Evolutionary conservation across 2,113 vertebrate genomes (phyloP).

Genomic region (Rafetus swinhoei): DNA sequence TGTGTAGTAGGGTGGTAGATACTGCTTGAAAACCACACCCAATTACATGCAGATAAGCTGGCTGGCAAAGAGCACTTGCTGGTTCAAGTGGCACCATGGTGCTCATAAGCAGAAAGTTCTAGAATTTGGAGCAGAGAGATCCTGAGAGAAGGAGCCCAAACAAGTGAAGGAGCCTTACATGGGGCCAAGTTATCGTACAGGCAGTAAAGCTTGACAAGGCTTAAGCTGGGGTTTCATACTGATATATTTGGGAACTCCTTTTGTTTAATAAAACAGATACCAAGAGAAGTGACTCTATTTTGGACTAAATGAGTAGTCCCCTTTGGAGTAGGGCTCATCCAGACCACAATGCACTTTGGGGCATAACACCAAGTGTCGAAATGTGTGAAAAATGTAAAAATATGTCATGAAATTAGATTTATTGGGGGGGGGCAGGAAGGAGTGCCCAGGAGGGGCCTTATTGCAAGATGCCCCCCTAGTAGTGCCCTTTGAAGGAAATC

Average conservation of each 20-base stretch:
- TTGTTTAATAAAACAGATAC: background rate
- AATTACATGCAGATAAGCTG: background rate
- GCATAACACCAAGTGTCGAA: background rate
- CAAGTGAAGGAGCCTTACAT: background rate
- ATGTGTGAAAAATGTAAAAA: background rate
- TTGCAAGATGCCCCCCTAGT: background rate
- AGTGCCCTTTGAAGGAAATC: background rate
- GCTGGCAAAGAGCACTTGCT: background rate
- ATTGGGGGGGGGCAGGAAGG: background rate
- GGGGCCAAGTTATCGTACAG: background rate
- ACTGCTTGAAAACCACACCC: background rate
- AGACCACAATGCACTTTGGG: background rate
- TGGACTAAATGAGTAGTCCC: background rate
- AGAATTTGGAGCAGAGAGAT: background rate
- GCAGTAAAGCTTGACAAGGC: background rate
- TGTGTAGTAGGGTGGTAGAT: background rate
- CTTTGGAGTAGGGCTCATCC: background rate
- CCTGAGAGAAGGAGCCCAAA: background rate
- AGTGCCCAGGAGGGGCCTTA: background rate
- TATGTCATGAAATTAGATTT: background rate
- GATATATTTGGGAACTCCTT: background rate
- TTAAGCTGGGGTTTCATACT: background rate
- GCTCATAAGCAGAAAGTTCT: background rate
- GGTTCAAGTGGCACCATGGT: background rate
- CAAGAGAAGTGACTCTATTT: background rate